A percentile compares a stretch with the other conserved stretches of the same genome.
Conservation (phyloP, 2,888 invertebrate genomes). For the Timema podura region DNA sequence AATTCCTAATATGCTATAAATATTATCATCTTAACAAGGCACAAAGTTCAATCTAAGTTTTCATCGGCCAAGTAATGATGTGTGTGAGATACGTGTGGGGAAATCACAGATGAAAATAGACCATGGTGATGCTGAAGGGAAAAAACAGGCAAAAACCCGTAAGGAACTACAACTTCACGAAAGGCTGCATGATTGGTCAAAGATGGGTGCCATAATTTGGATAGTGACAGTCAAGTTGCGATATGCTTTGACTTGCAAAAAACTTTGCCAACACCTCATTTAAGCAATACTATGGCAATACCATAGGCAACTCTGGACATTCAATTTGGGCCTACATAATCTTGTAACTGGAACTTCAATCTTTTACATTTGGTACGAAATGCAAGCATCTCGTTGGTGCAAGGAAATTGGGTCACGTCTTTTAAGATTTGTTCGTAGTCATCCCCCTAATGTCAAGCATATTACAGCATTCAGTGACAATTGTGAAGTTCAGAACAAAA, state of each 20-base stretch:
- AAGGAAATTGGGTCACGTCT: conserved; percentile 32
- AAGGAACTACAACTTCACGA: background rate
- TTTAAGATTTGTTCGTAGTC: conserved; percentile 26
- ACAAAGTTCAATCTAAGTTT: background rate
- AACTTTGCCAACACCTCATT: background rate
- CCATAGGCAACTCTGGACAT: background rate
- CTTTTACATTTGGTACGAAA: conserved; percentile 34
- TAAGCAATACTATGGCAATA: background rate
- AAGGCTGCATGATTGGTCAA: background rate
- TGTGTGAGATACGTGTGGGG: background rate
- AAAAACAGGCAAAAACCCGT: background rate
- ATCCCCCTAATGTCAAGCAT: conserved; percentile 26
- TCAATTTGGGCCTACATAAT: background rate
- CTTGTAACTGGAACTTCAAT: background rate
- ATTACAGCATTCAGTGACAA: conserved; percentile 28
- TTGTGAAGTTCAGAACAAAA: background rate
- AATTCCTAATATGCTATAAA: too few species aligned
- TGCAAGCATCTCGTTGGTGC: conserved; percentile 29
- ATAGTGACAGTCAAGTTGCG: background rate
- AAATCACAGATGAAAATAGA: background rate
- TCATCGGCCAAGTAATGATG: background rate
- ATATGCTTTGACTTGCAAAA: conserved; percentile 10
- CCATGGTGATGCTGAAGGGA: background rate
- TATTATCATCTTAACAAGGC: too few species aligned
- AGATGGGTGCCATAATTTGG: background rate